Evolutionary conservation across 2,888 invertebrate species (phyloP), one percentile per base, ranked within the genome.

Genomic region (Venusia cambrica): DNA sequence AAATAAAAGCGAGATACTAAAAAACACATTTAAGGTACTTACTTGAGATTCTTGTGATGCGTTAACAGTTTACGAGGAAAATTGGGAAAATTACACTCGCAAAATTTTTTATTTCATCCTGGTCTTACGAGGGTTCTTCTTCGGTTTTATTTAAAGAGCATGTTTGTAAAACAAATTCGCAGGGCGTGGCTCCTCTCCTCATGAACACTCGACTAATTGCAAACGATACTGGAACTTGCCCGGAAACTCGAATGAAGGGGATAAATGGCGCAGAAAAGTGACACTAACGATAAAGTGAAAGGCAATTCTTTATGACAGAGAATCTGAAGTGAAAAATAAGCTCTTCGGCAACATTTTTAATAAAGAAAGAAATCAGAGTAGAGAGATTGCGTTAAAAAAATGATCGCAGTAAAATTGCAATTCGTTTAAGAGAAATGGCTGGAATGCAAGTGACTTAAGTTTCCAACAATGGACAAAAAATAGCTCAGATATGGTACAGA

Each of bases 191-290:
- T 14, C 8, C 3, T 14, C 30, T 15, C 14, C 35, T 28, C 22
- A 22, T 22, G 30, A 19, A 34, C 48, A 48, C 48, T 46, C 30
- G 44, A 42, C 44, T 44, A 44, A 49, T 46, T 39, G 27, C 31
- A 41, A 44, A 46, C 44, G 35, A 49, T 44, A 38, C 26, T 18
- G 22, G 15, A 20, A 30, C 33, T 14, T 22, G 27, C 18, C 26
- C 32, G 25, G 17, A 33, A 25, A 31, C 25, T 17, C 31, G 31
- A 34, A 13, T 11, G 38, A 37, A 38, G 18, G 26, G 21, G 36
- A 38, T 37, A 41, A 49, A 46, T 45, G 39, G 35, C 24, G 18
- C 36, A 38, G 37, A 40, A 42, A 28, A 28, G 39, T 41, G 25
- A 36, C 34, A 41, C 37, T 28, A 38, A 33, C 35, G 37, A 40